Base-by-base conservation (phyloP, 1,140 invertebrate genomes). In the Copidosoma floridanum region DNA sequence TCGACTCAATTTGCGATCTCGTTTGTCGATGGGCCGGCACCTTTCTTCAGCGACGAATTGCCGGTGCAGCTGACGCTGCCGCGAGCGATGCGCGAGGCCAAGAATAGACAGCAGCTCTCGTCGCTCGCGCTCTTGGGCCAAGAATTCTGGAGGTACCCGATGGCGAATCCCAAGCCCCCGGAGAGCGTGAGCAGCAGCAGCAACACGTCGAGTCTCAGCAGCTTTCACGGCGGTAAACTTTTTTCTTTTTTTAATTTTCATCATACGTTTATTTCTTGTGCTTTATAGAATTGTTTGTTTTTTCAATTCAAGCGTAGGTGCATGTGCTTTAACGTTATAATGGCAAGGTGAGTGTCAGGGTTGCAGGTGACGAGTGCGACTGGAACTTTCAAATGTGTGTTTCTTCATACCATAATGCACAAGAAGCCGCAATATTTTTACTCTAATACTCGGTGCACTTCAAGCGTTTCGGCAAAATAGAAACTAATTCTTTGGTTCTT, bases 11-110 rank as follows among this genome's bases (percentile, higher is more conserved):
- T n/a, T n/a, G n/a, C n/a, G n/a, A n/a, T n/a, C n/a, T n/a, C n/a
- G n/a, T n/a, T n/a, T n/a, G n/a, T n/a, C n/a, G n/a, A n/a, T n/a
- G n/a, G n/a, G n/a, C n/a, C n/a, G n/a, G n/a, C n/a, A n/a, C n/a
- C n/a, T n/a, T n/a, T n/a, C n/a, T n/a, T n/a, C 81, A 93, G 93
- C 80, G 94, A 97, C 77, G 95, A 98, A 82, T 81, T 98, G 64
- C 94, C 94, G 37, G 92, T 95, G 44, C 90, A 92, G 80, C 84
- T 98, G 58, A 88, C 86, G 63, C 79, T 98, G 68, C 94, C 95
- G 21, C 85, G 86, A 61, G 85, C 90, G 12, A 85, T 95, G 66
- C 84, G 90, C 29, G 89, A 93, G 62, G 93, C 93, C 5, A 91
- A 89, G 71, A 93, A 92, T 70, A 85, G 93, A 41, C 90, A 95